These are phyloP conservation scores for Sula dactylatra DNA, from an alignment of 2,113 vertebrate species.

Conservation along the genomic window DNA sequence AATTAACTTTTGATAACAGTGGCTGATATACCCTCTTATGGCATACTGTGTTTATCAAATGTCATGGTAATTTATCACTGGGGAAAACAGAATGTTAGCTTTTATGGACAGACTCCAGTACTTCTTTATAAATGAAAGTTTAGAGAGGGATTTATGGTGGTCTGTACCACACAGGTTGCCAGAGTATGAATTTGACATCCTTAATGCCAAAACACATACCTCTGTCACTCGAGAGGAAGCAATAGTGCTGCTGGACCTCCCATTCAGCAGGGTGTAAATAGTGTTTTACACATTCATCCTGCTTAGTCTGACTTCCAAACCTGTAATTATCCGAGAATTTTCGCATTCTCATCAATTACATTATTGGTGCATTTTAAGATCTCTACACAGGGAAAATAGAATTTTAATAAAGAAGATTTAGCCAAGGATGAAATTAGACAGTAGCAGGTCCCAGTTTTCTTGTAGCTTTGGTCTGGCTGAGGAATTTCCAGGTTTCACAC, in stretches of 20 bases:
- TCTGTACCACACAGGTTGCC: background rate
- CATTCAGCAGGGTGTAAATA: background rate
- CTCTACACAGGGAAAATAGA: background rate
- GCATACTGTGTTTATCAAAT: slow-evolving; percentile 41
- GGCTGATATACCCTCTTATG: slow-evolving; percentile 9
- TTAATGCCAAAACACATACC: background rate
- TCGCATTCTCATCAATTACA: background rate
- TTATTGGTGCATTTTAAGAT: background rate
- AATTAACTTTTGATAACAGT: slow-evolving; percentile 53
- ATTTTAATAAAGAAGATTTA: background rate
- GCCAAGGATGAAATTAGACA: background rate
- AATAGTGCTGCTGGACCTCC: background rate
- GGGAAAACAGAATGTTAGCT: slow-evolving; percentile 10
- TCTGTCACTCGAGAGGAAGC: background rate
- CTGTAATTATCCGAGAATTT: background rate
- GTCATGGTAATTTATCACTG: background rate
- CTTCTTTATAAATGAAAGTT: background rate
- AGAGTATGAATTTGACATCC: background rate
- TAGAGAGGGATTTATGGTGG: slow-evolving; percentile 19
- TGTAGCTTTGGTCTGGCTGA: background rate
- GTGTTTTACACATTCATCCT: background rate
- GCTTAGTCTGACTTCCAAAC: background rate
- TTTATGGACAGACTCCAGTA: background rate
- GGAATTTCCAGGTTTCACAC: background rate
- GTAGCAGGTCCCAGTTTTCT: background rate